Percentiles rank a stretch among this genome's conserved stretches.
Evolutionary conservation across 2,888 invertebrate genomes (phyloP).

Genomic region (Salticus scenicus): DNA sequence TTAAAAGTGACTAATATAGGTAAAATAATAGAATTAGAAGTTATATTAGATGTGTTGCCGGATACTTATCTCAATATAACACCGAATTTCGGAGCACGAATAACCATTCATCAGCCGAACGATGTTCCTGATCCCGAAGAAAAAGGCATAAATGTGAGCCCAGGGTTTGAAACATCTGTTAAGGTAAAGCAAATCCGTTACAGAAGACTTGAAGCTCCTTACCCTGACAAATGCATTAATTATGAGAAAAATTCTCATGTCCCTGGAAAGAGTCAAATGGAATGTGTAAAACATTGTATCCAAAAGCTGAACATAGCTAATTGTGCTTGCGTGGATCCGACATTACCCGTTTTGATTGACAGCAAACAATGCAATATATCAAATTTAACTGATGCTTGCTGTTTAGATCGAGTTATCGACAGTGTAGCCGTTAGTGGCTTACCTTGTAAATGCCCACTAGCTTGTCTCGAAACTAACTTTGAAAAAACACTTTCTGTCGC

Average conservation of each 20-base stretch:
- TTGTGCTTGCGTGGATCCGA: slow-evolving; percentile 45
- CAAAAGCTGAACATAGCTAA: slow-evolving; percentile 27
- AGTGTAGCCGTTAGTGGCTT: slow-evolving; percentile 32
- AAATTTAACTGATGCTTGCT: no score
- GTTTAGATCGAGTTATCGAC: no score
- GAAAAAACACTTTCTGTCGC: neutral
- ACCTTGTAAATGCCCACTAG: no score
- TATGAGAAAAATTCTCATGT: neutral
- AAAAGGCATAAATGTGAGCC: no score
- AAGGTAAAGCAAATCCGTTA: no score
- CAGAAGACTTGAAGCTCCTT: no score
- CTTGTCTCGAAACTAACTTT: slow-evolving; percentile 21
- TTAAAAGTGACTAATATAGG: neutral
- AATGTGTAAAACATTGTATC: slow-evolving; percentile 22
- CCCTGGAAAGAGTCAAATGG: neutral
- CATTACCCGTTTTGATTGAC: neutral
- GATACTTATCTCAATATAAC: neutral
- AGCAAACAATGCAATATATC: slow-evolving; percentile 23
- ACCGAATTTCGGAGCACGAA: neutral
- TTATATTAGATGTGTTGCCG: neutral
- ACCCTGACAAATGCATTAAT: slow-evolving; percentile 61
- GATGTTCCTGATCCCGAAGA: no score
- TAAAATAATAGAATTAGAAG: neutral
- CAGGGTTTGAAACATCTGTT: no score
- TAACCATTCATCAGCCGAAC: neutral